Base-by-base conservation (phyloP, 2,888 invertebrate species). In the Philonicus albiceps region DNA sequence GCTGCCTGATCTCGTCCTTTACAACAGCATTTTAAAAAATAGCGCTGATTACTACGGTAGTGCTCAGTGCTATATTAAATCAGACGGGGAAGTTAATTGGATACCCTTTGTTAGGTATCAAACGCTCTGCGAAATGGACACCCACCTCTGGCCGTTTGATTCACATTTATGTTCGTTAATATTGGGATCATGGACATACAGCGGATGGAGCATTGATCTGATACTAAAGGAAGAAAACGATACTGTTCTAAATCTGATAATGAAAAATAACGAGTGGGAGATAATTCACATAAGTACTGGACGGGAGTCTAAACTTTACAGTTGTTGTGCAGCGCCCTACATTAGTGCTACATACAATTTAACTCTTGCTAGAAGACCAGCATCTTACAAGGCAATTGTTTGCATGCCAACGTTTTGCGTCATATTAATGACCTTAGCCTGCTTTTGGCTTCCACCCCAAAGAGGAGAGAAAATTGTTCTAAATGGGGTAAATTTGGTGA, bases 111-210 rank as follows among this genome's bases (percentile, higher is more conserved):
- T 95, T 1, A 95, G 95, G 88, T 95, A 96, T 87, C 93, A 95
- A 0, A 93, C 94, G 16, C 94, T 94, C 89, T 95, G 95, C 89
- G 94, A 95, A 86, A 90, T 94, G 37, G 94, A 97, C 90, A 93
- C 97, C 84, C 92, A 93, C 19, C 92, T 93, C 87, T 97, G 97
- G 97, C 97, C 97, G 0, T 94, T 93, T 76, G 97, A 97, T 91
- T 92, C 92, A 6, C 97, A 97, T 90, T 91, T 90, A 0, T 96
- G 96, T 89, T 90, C 91, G 73, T 92, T 97, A 87, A 94, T 94
- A 89, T 94, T 97, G 87, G 96, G 96, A 1, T 96, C 97, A 0
- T 95, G 96, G 94, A 94, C 95, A 0, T 94, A 95, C 90, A 93
- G 93, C 85, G 93, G 94, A 0, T 93, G 95, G 31, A 94, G 95